These are phyloP conservation scores for Drosophila mayri DNA, from an alignment of 1,140 invertebrate species.

Conservation along the genomic window DNA sequence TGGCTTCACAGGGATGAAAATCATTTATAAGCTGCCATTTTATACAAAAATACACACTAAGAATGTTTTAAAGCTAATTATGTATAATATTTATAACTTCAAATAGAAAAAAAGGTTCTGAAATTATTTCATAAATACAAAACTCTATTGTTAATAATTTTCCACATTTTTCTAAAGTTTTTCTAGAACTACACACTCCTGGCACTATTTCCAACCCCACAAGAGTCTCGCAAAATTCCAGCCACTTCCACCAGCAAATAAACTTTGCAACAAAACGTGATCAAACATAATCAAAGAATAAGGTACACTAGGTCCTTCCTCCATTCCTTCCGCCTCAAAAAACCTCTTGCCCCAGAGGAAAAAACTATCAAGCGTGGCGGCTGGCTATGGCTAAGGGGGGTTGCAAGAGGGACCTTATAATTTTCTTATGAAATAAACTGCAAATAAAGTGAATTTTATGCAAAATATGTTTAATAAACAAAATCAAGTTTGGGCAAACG, in stretches of 20 bases:
- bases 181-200: background rate
- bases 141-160: background rate
- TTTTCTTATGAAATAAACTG: slow-evolving; percentile 80
- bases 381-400: background rate
- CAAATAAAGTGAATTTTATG: slow-evolving; percentile 82
- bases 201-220: background rate
- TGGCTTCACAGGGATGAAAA: no score
- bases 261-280: slow-evolving; percentile 65
- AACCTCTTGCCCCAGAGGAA: slow-evolving; percentile 9
- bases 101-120: no score
- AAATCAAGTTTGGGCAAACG: slow-evolving; percentile 63
- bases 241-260: slow-evolving; percentile 47
- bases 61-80: no score
- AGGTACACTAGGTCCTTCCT: slow-evolving; percentile 41
- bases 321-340: background rate
- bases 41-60: no score
- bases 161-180: background rate
- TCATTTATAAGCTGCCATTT: no score
- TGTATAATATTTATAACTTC: no score
- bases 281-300: slow-evolving; percentile 75
- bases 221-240: slow-evolving; percentile 4
- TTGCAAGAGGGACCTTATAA: slow-evolving; percentile 58
- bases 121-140: no score
- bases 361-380: slow-evolving; percentile 58
- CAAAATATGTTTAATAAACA: slow-evolving; percentile 83